Evolutionary conservation across 2,888 invertebrate genomes (phyloP).

Genomic region (Hirtodrosophila trivittata): DNA sequence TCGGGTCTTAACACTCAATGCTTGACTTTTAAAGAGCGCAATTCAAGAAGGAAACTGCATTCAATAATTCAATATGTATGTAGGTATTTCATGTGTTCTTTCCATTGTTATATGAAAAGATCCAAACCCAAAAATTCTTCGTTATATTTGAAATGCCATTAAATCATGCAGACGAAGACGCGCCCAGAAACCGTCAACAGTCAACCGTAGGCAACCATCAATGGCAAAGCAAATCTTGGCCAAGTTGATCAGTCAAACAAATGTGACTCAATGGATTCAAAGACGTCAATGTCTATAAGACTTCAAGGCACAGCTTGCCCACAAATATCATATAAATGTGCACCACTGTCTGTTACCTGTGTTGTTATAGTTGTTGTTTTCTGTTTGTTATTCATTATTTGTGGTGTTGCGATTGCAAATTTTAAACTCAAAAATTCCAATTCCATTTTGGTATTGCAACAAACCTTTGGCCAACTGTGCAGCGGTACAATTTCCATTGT

Average conservation of each 20-base stretch:
- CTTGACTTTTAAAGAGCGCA: too few species aligned
- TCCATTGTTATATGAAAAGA: slow-evolving; percentile 15
- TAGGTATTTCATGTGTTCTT: too few species aligned
- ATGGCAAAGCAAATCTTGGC: slow-evolving; percentile 37
- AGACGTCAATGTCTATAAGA: slow-evolving; percentile 60
- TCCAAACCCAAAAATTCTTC: slow-evolving; percentile 28
- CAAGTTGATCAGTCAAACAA: slow-evolving; percentile 50
- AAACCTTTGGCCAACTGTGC: slow-evolving; percentile 60
- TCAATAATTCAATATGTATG: too few species aligned
- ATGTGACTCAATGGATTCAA: slow-evolving; percentile 54
- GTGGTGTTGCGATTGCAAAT: slow-evolving; percentile 35
- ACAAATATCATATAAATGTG: slow-evolving; percentile 57
- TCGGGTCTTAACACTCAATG: slow-evolving; percentile 5
- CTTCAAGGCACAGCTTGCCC: slow-evolving; percentile 36
- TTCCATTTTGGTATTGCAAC: slow-evolving; percentile 61
- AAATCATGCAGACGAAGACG: slow-evolving; percentile 57
- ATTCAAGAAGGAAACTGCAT: too few species aligned
- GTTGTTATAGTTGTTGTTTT: slow-evolving; percentile 21
- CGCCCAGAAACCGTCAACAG: slow-evolving; percentile 67
- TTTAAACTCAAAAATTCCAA: slow-evolving; percentile 51
- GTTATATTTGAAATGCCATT: slow-evolving; percentile 59
- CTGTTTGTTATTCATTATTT: slow-evolving; percentile 22
- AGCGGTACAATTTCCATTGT: slow-evolving; percentile 42
- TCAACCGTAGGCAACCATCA: slow-evolving; percentile 55
- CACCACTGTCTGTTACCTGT: slow-evolving; percentile 45